Conservation (phyloP, 2,888 invertebrate species). For the Timema cristinae region DNA sequence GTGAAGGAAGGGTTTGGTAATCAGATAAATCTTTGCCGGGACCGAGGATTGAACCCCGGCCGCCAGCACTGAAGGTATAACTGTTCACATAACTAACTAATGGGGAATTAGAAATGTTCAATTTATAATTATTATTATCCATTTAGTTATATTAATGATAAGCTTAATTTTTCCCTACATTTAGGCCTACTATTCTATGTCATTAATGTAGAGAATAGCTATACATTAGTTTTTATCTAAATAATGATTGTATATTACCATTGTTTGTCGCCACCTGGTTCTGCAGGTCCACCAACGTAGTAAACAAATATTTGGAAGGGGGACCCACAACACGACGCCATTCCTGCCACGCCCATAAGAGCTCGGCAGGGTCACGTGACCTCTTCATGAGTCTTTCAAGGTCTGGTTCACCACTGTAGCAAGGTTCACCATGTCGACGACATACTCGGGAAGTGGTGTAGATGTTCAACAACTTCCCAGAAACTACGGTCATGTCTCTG, state of each 20-base stretch:
- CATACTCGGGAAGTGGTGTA: conserved; percentile 58
- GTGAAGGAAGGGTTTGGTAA: no score
- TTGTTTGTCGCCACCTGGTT: conserved; percentile 62
- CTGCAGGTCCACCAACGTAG: conserved; percentile 52
- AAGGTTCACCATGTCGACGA: conserved; percentile 45
- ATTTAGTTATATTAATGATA: no score
- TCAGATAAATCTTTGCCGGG: no score
- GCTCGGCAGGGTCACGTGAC: conserved; percentile 43
- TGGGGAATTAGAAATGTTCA: no score
- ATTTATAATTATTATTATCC: no score
- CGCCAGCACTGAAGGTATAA: no score
- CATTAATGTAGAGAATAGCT: no score
- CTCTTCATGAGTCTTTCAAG: conserved; percentile 55
- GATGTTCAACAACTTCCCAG: conserved; percentile 53
- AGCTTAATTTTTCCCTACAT: no score
- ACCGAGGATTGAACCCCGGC: no score
- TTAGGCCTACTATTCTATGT: no score
- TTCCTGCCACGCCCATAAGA: conserved; percentile 60
- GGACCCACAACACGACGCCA: conserved; percentile 64
- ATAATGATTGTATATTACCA: conserved; percentile 47
- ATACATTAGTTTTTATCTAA: no score
- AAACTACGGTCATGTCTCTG: conserved; percentile 49
- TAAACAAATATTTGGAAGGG: conserved; percentile 53
- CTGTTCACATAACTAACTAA: no score
- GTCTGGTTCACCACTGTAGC: conserved; percentile 60